Conservation (phyloP, 2,113 vertebrate species). For the Myotis brandtii region DNA sequence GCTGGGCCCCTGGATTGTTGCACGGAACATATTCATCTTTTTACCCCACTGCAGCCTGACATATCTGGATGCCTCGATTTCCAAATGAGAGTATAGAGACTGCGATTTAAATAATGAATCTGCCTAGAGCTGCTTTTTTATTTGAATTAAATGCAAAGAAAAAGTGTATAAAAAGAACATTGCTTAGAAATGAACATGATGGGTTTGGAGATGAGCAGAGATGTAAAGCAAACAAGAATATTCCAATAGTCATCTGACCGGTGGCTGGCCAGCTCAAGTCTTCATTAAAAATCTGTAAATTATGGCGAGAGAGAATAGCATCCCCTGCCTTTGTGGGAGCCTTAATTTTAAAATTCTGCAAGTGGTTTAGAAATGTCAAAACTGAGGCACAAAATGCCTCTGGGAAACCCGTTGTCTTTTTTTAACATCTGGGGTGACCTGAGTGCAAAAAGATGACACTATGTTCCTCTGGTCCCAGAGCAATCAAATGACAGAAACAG, state of each 20-base stretch:
- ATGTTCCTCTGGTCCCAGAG: not conserved
- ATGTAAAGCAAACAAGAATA: constrained; percentile 16
- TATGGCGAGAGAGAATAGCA: not conserved
- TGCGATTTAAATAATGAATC: constrained; percentile 66
- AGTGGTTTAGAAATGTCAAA: constrained; percentile 34
- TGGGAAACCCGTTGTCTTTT: not conserved
- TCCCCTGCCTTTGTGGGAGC: not conserved
- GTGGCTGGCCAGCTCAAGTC: not conserved
- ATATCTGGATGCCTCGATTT: constrained; percentile 12
- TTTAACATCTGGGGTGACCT: not conserved
- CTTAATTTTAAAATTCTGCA: constrained; percentile 15
- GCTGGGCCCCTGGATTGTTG: not conserved
- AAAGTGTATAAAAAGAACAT: not conserved
- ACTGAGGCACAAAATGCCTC: not conserved
- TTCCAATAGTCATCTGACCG: not conserved
- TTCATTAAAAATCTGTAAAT: constrained; percentile 21
- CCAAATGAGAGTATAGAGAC: not conserved
- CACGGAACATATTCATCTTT: not conserved
- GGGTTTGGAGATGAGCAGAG: constrained; percentile 31
- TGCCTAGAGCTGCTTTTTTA: constrained; percentile 41
- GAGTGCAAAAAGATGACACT: not conserved
- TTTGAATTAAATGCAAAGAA: constrained; percentile 65
- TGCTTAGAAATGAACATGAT: constrained; percentile 50
- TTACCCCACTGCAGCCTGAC: constrained; percentile 25
- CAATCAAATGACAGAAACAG: not conserved